A percentile compares a stretch with the other conserved stretches of the same genome.
Conservation (phyloP, 2,797 vertebrate genomes). For the Clamator glandarius region DNA sequence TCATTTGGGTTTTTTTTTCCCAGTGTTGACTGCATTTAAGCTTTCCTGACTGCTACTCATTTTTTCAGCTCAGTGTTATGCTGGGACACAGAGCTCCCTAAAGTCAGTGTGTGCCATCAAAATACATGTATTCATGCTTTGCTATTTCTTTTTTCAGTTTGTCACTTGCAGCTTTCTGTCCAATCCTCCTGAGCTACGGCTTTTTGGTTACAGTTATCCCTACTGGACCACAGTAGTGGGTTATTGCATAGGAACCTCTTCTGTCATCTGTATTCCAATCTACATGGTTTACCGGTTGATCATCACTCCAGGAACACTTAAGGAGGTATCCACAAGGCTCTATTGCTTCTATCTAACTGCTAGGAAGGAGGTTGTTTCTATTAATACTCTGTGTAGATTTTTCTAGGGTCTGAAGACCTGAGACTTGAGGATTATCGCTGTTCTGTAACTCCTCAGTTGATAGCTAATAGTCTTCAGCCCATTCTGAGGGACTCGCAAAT, state of each 20-base stretch:
- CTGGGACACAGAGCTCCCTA: background rate
- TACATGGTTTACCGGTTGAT: constrained; percentile 91
- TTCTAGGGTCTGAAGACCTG: background rate
- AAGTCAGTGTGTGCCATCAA: background rate
- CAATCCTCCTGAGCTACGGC: constrained; percentile 86
- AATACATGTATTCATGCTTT: background rate
- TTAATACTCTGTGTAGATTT: background rate
- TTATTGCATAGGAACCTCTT: constrained; percentile 95
- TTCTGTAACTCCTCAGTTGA: background rate
- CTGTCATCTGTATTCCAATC: constrained; percentile 92
- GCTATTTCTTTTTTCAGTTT: constrained; percentile 80
- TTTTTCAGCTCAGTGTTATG: background rate
- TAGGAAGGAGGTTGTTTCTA: background rate
- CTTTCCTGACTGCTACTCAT: background rate
- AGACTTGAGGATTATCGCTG: background rate
- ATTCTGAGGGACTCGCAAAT: background rate
- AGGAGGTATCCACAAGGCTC: constrained; percentile 82
- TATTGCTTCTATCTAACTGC: background rate
- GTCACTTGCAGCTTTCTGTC: constrained; percentile 96
- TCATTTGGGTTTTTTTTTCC: background rate
- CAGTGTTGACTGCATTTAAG: background rate
- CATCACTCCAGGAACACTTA: constrained; percentile 89
- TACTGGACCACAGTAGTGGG: constrained; percentile 92
- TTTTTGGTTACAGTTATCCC: constrained; percentile 92
- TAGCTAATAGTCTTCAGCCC: background rate